Evolutionary conservation across 2,888 invertebrate species (phyloP).

Genomic region (Tetragonisca angustula): DNA sequence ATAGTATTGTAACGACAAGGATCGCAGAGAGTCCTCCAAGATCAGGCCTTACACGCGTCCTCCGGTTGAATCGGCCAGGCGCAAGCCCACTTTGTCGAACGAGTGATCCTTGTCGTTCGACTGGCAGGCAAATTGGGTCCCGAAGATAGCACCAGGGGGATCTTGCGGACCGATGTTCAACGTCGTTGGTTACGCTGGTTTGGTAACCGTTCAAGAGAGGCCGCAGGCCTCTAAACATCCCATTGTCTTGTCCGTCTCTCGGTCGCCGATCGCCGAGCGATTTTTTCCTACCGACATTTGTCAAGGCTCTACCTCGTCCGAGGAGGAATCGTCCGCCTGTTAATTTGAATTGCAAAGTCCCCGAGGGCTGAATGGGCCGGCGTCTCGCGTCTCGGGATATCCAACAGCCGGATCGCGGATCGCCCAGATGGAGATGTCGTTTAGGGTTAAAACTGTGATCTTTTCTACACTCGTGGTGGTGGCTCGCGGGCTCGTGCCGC

Average conservation of each 20-base stretch:
- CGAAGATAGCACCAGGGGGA: constrained; percentile 72
- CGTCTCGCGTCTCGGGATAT: constrained; percentile 49
- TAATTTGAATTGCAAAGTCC: constrained; percentile 81
- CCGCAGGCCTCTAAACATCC: constrained; percentile 81
- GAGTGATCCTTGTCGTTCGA: constrained; percentile 74
- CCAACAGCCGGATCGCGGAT: constrained; percentile 44
- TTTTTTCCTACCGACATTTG: constrained; percentile 80
- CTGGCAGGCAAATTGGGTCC: constrained; percentile 75
- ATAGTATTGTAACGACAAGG: background rate
- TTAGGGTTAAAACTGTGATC: constrained; percentile 61
- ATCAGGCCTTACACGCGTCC: constrained; percentile 52
- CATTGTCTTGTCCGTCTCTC: constrained; percentile 83
- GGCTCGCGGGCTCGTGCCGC: constrained; percentile 21
- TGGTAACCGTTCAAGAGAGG: constrained; percentile 66
- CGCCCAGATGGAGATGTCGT: constrained; percentile 75
- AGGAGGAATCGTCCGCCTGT: constrained; percentile 19
- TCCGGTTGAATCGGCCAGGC: constrained; percentile 47
- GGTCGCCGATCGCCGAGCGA: constrained; percentile 60
- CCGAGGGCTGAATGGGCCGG: constrained; percentile 56
- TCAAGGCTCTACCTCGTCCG: constrained; percentile 72
- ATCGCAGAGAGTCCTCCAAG: background rate
- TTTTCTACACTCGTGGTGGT: constrained; percentile 4
- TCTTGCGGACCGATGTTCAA: constrained; percentile 59
- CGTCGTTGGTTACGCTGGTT: constrained; percentile 48
- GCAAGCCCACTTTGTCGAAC: constrained; percentile 66